Evolutionary conservation across 2,113 vertebrate genomes (phyloP), one percentile per base, ranked within the genome.

Genomic region (Leptobrachium ailaonicum): DNA sequence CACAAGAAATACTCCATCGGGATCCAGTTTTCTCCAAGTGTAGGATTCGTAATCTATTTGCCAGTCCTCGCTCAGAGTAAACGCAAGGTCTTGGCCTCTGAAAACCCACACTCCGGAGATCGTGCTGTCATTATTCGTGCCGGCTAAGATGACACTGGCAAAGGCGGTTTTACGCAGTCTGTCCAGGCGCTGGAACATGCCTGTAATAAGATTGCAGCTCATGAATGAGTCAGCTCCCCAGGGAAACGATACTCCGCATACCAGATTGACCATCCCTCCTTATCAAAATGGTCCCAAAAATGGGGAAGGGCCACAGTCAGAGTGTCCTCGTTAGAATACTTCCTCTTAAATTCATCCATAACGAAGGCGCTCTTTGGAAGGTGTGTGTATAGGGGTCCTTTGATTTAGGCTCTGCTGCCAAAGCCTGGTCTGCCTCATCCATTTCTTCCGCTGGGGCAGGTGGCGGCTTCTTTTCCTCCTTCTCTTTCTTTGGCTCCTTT

Each of bases 171-270:
- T 97, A 84, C 95, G 88, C 60, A 97, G 93, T 80, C 95, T 97
- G 85, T 98, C 96, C 81, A 98, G 84, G 32, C 96, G 94, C 88
- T 98, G 96, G 88, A 96, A 96, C 96, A 98, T 98, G 66, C 96
- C 96, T 69, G 95, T 92, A 89, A 99, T 98, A 73, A 99, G 95
- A 88, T 98, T 99, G 91, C 96, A 98, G 87, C 96, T 98, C 94
- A 95, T 98, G 88, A 98, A 99, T 89, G 92, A 20, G 90, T 86
- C 12, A 98, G 95, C 85, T 98, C 96, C 0, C 94, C 88, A 0
- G 95, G 91, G 87, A 89, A 98, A 20, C 95, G 94, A 89, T 98
- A 98, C 77, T 96, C 88, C 0, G 88, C 42, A 4, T 90, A 95
- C 96, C 96, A 98, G 88, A 98, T 90, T 3, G 96, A 98, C 88